These are phyloP conservation scores for Barnardius zonarius DNA, from an alignment of 2,113 vertebrate genomes.

Conservation along the genomic window DNA sequence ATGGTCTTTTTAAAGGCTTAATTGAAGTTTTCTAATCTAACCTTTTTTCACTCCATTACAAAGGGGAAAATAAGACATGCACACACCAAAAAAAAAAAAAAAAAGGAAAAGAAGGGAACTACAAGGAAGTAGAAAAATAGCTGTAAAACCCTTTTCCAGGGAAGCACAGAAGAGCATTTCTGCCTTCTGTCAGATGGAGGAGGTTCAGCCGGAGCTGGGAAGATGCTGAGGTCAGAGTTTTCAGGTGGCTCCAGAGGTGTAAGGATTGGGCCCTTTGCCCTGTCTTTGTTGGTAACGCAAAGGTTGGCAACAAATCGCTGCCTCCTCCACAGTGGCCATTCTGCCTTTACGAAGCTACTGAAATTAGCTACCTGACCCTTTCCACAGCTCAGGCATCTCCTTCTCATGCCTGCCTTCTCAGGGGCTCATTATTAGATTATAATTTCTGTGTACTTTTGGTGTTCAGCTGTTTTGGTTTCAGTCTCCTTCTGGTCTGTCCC, in stretches of 20 bases:
- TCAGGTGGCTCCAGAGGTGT: not conserved
- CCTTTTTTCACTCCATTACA: conserved; percentile 49
- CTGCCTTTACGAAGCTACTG: not conserved
- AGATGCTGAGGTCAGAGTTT: not conserved
- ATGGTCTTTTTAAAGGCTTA: conserved; percentile 76
- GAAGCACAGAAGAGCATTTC: not conserved
- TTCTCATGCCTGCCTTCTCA: not conserved
- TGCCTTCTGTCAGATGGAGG: not conserved
- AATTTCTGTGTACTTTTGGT: not conserved
- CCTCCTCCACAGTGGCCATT: accelerated
- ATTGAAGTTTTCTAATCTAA: conserved; percentile 73
- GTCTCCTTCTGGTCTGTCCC: not conserved
- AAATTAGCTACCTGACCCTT: conserved; percentile 23
- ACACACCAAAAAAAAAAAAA: not conserved
- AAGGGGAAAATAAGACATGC: conserved; percentile 19
- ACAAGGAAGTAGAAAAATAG: conserved; percentile 22
- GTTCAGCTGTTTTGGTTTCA: not conserved
- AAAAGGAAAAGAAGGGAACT: not conserved
- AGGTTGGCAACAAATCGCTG: not conserved
- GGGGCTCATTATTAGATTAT: conserved; percentile 7
- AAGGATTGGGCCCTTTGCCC: not conserved
- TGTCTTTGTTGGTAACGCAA: not conserved
- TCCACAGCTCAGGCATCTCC: not conserved
- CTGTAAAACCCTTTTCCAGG: not conserved
- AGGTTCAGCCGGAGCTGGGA: not conserved